Base-by-base conservation (phyloP, 2,113 vertebrate genomes). In the Patagioenas fasciata region DNA sequence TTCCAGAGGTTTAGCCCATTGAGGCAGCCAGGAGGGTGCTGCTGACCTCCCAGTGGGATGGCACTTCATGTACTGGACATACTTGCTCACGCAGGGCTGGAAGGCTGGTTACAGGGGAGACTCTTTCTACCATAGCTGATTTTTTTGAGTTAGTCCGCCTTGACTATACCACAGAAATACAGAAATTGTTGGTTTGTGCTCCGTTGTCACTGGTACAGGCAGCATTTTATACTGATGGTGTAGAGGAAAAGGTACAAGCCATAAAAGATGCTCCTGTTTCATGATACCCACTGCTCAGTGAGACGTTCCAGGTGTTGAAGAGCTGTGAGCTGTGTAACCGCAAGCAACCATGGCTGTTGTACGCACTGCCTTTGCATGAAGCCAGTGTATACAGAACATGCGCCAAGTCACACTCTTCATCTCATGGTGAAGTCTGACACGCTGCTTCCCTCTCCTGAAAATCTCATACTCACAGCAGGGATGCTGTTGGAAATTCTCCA, bases 41-140 rank as follows among this genome's bases (percentile, higher is more conserved):
- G 62, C 16, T 53, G 32, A 67, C 26, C 85, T 72, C 44, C 26
- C 1, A 0, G 13, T 38, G 29, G 32, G 28, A 34, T 14, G 18
- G 32, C 44, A 75, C 32, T 48, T 21, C 40, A 40, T 23, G 15
- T 38, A 25, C 34, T 44, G 40, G 60, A 82, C 28, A 26, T 44
- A 36, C 18, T 48, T 72, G 29, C 23, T 90, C 60, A 56, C 3
- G 3, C 12, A 34, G 50, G 34, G 15, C 12, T 67, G 50, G 28
- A 50, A 70, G 50, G 14, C 6, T 51, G 28, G 38, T 48, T 82
- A 48, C 4, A 3, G 54, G 29, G 50, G 34, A 88, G 13, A 40
- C 4, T 62, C 42, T 11, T 42, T 20, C n/a, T 44, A 44, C 18
- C 51, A 15, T 36, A 58, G 42, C 0, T 2, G 31, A 13, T 1